Evolutionary conservation across 2,113 vertebrate genomes (phyloP), one percentile per base, ranked within the genome.

Genomic region (Castor canadensis): DNA sequence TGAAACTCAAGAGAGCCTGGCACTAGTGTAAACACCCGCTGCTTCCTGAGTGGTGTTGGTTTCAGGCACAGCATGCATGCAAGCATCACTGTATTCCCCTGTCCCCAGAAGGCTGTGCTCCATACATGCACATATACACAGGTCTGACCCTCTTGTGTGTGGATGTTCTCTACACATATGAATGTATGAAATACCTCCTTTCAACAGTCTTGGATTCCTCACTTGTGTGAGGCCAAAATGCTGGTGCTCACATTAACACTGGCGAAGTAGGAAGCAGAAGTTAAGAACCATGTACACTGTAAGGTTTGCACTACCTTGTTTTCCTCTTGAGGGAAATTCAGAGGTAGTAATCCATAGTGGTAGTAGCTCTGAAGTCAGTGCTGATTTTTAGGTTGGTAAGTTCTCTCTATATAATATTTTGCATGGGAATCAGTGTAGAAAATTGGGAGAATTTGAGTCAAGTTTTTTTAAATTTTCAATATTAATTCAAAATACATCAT

Each of bases 351-450:
- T 69, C n/a, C 5, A 10, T 24, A 12, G 22, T n/a, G 43, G 26
- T 1, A 38, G 13, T 10, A 67, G 38, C 67, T 77, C 45, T 77
- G 58, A 67, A 86, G 40, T 60, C 7, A 24, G 20, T 24, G 35
- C 56, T 58, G 77, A 19, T 47, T 60, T 87, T 30, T 11, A 8
- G 75, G 54, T 17, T 49, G 52, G 47, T 20, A 54, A 52, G 71
- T 30, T 45, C 52, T 24, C 60, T 54, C 12, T 24, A 17, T 9
- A 6, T 22, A 17, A 32, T 24, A 47, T 81, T 52, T 73, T 87
- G 71, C 82, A 87, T 96, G 66, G 73, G 40, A 84, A 84, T 93
- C 52, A 64, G 52, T 86, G 79, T 96, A 87, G 69, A 87, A 94
- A 89, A 69, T 75, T 71, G 5, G 35, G 93, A 80, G 75, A 54